Evolutionary conservation across 30 jellyfish, hydroid and myxozoan species (phyloP).

Genomic region (Aurelia aurita complex sp. Pacific): DNA sequence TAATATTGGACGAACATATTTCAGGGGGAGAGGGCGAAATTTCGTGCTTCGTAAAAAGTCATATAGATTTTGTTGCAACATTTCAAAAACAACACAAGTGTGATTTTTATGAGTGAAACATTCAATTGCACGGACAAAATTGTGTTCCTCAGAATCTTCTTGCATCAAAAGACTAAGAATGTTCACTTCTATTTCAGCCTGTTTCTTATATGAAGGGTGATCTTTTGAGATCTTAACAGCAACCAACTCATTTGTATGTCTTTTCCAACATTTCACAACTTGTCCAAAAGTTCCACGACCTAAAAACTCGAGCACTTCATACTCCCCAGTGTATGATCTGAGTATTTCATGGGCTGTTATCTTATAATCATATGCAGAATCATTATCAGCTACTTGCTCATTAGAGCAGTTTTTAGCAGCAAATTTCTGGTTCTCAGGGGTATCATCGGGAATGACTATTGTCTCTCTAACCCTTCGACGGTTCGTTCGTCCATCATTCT

Average conservation of each 20-base stretch:
- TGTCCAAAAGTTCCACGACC: conserved; percentile 99
- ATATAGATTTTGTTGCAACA: conserved; percentile 96
- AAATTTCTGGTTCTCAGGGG: conserved; percentile 75
- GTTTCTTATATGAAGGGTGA: conserved; percentile 97
- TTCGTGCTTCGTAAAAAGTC: conserved; percentile 96
- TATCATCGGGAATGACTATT: conserved; percentile 92
- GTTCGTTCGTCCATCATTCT: conserved; percentile 66
- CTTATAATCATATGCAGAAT: conserved; percentile 91
- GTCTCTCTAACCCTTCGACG: conserved; percentile 80
- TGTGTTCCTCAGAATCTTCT: conserved; percentile 95
- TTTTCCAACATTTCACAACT: conserved; percentile 99
- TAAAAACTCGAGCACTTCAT: conserved; percentile 94
- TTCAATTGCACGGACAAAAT: conserved; percentile 96
- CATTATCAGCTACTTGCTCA: conserved; percentile 68
- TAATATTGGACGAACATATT: conserved; percentile 94
- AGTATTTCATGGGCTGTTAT: conserved; percentile 96
- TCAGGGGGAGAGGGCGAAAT: conserved; percentile 90
- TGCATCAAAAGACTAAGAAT: conserved; percentile 93
- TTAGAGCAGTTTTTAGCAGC: conserved; percentile 54
- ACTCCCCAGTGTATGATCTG: conserved; percentile 96
- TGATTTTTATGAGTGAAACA: conserved; percentile 96
- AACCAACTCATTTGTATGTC: conserved; percentile 96
- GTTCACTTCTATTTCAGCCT: conserved; percentile 98
- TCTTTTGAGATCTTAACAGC: conserved; percentile 98
- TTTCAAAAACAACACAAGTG: conserved; percentile 98